Conservation (phyloP, 2,113 vertebrate species). For the Elephantulus edwardii region DNA sequence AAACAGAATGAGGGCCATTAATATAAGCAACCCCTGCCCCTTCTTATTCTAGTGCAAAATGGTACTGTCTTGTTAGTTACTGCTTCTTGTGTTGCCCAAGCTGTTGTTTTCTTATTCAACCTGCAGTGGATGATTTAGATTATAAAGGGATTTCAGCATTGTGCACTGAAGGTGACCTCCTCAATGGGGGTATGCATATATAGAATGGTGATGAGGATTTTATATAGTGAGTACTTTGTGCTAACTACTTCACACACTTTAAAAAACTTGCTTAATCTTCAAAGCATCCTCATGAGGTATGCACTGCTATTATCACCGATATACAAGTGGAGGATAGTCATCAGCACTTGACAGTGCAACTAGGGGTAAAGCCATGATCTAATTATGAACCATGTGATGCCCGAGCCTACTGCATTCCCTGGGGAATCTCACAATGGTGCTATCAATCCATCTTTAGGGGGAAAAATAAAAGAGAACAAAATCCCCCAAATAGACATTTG, state of each 20-base stretch:
- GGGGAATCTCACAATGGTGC: no score
- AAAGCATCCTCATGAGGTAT: background rate
- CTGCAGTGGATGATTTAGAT: background rate
- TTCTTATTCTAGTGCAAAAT: background rate
- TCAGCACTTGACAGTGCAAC: background rate
- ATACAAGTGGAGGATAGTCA: background rate
- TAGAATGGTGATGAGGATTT: background rate
- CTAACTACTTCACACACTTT: background rate
- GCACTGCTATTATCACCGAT: no score
- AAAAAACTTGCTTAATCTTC: background rate
- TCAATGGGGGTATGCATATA: no score
- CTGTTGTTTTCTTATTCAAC: background rate
- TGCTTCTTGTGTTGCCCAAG: background rate
- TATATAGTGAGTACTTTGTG: background rate
- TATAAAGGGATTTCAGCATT: background rate
- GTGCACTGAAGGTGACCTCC: no score
- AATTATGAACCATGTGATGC: no score
- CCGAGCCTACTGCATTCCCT: no score
- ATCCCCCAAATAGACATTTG: no score
- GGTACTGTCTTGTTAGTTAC: background rate
- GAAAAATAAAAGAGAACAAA: no score
- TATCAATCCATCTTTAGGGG: no score
- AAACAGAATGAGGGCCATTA: no score
- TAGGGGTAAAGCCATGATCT: no score
- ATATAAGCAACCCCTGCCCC: rapidly evolving